These are phyloP conservation scores for Campylomormyrus numenius DNA, from an alignment of 2,113 vertebrate genomes.

Conservation along the genomic window DNA sequence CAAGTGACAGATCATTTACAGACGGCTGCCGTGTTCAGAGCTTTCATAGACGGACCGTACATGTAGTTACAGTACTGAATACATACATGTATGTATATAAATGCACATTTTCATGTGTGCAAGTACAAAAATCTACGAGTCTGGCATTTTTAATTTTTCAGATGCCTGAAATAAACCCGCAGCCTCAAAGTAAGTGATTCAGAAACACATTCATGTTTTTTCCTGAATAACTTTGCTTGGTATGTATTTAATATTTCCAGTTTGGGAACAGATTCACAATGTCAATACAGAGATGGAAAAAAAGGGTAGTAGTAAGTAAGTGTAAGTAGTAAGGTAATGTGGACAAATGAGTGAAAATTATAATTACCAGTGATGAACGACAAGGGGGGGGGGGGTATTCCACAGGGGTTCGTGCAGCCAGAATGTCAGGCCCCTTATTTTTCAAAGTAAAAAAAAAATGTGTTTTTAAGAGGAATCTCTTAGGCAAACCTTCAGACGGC, in stretches of 20 bases:
- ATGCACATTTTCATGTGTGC: background rate
- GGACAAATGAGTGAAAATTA: background rate
- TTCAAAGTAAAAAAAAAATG: background rate
- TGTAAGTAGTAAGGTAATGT: background rate
- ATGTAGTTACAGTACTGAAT: background rate
- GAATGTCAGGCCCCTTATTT: background rate
- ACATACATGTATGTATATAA: background rate
- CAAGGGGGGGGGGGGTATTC: too few species aligned
- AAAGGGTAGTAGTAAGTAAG: too few species aligned
- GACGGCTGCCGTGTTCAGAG: too few species aligned
- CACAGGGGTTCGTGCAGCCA: background rate
- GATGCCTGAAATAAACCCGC: too few species aligned
- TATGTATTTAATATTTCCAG: slow-evolving; percentile 3
- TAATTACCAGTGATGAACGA: background rate
- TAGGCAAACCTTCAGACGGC: background rate
- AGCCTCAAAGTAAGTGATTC: background rate
- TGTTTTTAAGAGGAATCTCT: background rate
- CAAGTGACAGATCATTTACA: background rate
- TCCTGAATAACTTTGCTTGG: background rate
- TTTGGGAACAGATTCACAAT: background rate
- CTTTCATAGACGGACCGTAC: background rate
- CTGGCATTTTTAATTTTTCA: background rate
- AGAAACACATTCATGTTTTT: background rate
- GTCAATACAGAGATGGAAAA: background rate
- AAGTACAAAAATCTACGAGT: background rate